Base-by-base conservation (phyloP, 2,888 invertebrate species). In the Tipula vernalis region DNA sequence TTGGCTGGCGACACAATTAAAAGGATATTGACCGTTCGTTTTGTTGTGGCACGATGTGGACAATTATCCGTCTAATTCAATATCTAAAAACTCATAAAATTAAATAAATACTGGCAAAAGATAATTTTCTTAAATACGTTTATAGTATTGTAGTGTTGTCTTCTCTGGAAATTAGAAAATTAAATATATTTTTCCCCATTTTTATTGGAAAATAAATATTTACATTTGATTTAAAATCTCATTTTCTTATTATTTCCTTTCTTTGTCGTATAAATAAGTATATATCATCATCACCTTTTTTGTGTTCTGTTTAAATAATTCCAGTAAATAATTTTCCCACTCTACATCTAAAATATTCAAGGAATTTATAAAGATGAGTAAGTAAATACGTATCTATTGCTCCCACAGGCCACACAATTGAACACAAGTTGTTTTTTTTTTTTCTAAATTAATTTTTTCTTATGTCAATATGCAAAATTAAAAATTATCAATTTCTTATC, bases 201-300 rank as follows among this genome's bases (percentile, higher is more conserved):
- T 71, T 71, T 71, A 71, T 71, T 71, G 71, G 12, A 71, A 71
- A 28, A 71, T 28, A 71, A 71, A 71, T 71, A 71, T 71, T 71
- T 71, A 71, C 71, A 71, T 71, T 71, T 71, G 71, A 71, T 71
- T 71, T 71, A 71, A 71, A 71, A 71, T 71, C 71, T 71, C 71
- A 71, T 71, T 71, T 71, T 71, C 71, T 71, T 71, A 71, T 71
- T 71, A 10, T 71, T 71, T 28, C 28, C 71, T 71, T 71, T 71
- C 71, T 71, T 71, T 18, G 28, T 18, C 71, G 71, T 57, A 41
- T 41, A 28, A 28, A 28, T 28, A 28, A 28, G 28, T 39, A 71
- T 28, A 28, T 71, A 28, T 71, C 71, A 28, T 71, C 71, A 12
- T 51, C 71, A 71, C 28, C 71, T 71, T 71, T 71, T 71, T 71